Evolutionary conservation across 2,888 invertebrate species (phyloP), one percentile per base, ranked within the genome.

Genomic region (Drosophila affinis): DNA sequence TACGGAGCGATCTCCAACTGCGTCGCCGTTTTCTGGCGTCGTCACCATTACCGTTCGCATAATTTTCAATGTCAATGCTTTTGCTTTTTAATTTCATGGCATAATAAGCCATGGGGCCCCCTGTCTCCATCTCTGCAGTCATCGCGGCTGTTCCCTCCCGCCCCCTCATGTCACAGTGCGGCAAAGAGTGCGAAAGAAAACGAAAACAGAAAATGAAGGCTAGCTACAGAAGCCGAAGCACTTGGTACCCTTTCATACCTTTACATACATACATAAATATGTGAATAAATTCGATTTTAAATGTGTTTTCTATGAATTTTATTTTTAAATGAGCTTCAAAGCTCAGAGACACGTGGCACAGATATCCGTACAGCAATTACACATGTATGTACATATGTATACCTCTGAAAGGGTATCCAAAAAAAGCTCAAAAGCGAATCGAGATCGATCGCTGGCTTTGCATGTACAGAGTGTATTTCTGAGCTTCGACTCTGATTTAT

Each of bases 31-130:
- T 29, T 39, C 48, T 54, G 47, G 47, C 61, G 34, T 17, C 55
- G 24, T 24, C 39, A 49, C 58, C 69, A 39, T 63, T 27, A 34
- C 53, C 67, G 72, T 77, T 84, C 74, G 83, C 83, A 83, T 86
- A 72, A 75, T 81, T 86, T 83, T 83, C 83, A 83, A 83, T 83
- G 83, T 86, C 87, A 86, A 83, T 83, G 87, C 81, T 81, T 69
- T 71, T 68, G 46, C 56, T 67, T 85, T 83, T 86, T 62, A 79
- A 82, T 76, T 79, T 77, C 67, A 68, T 78, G 82, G 75, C 82
- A 78, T 78, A 76, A 85, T 58, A 76, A 72, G 62, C 80, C 62
- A 62, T 62, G 55, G 58, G 39, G 39, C 51, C 14, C 24, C 18
- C 24, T n/a, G 46, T 62, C 62, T 63, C 29, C 45, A 34, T 32